phyloP scores from a whole-genome alignment of 1,140 invertebrate genomes.

The Lutraria rhynchaena region DNA sequence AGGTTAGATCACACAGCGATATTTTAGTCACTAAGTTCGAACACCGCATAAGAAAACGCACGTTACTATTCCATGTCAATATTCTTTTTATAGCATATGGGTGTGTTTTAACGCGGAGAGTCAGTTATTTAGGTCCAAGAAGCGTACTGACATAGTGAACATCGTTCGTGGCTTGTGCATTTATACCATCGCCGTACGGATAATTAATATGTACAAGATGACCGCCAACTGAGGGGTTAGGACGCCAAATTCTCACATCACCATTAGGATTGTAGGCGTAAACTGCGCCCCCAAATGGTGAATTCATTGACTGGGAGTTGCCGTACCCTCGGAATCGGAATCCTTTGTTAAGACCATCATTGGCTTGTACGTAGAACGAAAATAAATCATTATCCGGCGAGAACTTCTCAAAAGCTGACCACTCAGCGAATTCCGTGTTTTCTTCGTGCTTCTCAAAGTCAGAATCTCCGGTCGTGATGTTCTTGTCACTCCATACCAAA shows the following conservation, averaged over 20 bases:
- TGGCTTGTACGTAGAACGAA: slow-evolving; percentile 29
- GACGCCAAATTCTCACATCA: slow-evolving; percentile 16
- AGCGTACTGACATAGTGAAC: slow-evolving; percentile 5
- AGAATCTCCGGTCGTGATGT: background rate
- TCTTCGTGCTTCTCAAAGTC: background rate
- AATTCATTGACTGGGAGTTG: slow-evolving; percentile 9
- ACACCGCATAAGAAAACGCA: too few relatives aligned
- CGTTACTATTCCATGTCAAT: too few relatives aligned
- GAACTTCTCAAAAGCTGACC: background rate
- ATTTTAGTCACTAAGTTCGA: too few relatives aligned
- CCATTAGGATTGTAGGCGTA: slow-evolving; percentile 23
- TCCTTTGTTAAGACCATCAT: slow-evolving; percentile 29
- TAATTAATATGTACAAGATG: slow-evolving; percentile 9
- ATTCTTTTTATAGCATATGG: too few relatives aligned
- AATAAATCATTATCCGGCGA: slow-evolving; percentile 4
- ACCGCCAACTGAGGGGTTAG: background rate
- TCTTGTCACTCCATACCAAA: slow-evolving; percentile 5
- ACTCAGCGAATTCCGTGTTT: slow-evolving; percentile 14
- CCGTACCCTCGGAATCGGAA: slow-evolving; percentile 30
- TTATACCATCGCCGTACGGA: slow-evolving; percentile 26
- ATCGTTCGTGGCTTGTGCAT: slow-evolving; percentile 15
- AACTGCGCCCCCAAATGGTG: slow-evolving; percentile 22
- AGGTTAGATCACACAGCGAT: too few relatives aligned
- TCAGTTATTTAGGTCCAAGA: too few relatives aligned
- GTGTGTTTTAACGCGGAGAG: too few relatives aligned